Evolutionary conservation across 2,888 invertebrate genomes (phyloP), one percentile per base, ranked within the genome.

Genomic region (Bellardia bayeri): DNA sequence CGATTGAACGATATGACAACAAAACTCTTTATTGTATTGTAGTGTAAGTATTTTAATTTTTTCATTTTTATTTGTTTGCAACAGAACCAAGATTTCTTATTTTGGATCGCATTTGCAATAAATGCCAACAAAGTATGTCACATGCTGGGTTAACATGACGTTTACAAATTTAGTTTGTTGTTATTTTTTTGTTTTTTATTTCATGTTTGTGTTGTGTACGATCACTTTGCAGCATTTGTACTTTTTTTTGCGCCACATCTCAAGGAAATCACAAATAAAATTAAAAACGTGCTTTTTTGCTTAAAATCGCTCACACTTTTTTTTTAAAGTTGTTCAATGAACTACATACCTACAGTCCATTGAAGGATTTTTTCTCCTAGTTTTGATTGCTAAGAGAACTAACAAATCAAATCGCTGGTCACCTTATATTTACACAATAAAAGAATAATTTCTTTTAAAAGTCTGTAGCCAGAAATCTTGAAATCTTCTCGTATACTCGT

Each of bases 91-190:
- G n/a, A 75, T 40, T 49, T 69, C 7, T 54, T 51, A 33, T 56
- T 61, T 75, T 7, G 8, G 9, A 11, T 64, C 40, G 72, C 66
- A 68, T 23, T 76, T 61, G 69, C 58, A 42, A 74, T 45, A 84
- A 84, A 81, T 63, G 58, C 85, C n/a, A 76, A 71, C 54, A 76
- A 64, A 81, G 72, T 83, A 72, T 87, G 83, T 81, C 84, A 81
- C 87, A 84, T 68, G 87, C 87, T 87, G 87, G 68, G 87, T 45
- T 86, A 72, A 78, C 78, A 84, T 84, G 84, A 87, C 87, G 37
- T 87, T 81, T 84, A 87, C 81, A 84, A 87, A 87, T 82, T 74
- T 71, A 68, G 61, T 68, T 78, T 79, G 74, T 63, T 63, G 54
- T 33, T 61, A 54, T 74, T 72, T n/a, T n/a, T n/a, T n/a, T n/a